Base-by-base conservation (phyloP, 2,113 vertebrate genomes). In the Hemiprocne comata region DNA sequence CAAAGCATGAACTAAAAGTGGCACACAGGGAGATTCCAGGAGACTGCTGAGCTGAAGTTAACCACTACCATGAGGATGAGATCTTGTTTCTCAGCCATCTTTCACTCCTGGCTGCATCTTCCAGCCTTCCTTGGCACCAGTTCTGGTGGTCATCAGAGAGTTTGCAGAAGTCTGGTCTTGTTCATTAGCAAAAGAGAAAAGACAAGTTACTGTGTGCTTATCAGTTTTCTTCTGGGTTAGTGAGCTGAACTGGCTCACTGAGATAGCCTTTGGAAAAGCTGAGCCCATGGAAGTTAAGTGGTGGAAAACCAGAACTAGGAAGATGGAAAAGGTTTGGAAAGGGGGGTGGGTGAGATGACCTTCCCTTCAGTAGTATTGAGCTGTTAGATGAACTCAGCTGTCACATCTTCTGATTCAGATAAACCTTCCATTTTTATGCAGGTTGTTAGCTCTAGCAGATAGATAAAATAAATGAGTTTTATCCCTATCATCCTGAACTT, bases 311-410 rank as follows among this genome's bases (percentile, higher is more conserved):
- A 67, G 51, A 90, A 51, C 33, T 84, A 71, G 65, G 60, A 89
- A 85, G 13, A 42, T 2, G 33, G 62, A 93, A 70, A 78, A 72
- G 34, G 31, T 93, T 76, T 90, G 71, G 71, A 89, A 91, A 67
- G 48, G 11, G 15, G 4, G 3, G 31, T 70, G 46, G 61, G 40
- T 76, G 82, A 90, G 28, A 86, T 36, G 70, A 34, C 51, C 51
- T 94, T 90, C 72, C 72, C 64, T 81, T 86, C 40, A 53, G 53
- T 33, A 81, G 55, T 11, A 21, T 4, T 82, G 70, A 87, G 84
- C 44, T 95, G 82, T 84, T 78, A 94, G 65, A 78, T 81, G 83
- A 92, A 61, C 44, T 87, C 89, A 89, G 91, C 60, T 92, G 73
- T 67, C 89, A 89, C 16, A 78, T 62, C 64, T 77, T 91, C 81